Base-by-base conservation (phyloP, 1,140 invertebrate species). In the Nasonia longicornis region DNA sequence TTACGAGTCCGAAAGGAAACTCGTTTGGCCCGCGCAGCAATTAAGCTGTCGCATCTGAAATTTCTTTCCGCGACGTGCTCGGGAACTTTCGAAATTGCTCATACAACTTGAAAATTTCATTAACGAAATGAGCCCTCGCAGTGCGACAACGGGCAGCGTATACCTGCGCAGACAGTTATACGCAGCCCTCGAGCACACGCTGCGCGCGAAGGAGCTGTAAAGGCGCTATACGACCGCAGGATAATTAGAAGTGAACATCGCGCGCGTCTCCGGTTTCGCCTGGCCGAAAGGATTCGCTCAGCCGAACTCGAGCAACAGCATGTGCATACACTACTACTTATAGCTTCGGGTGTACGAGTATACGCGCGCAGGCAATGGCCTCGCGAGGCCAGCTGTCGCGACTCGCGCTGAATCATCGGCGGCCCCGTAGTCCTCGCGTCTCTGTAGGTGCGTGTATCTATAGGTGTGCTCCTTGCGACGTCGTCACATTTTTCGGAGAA, bases 371-470 rank as follows among this genome's bases (percentile, higher is more conserved):
- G 67, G 22, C 77, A 52, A 77, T 77, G 38, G 38, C 64, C 76
- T 58, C 67, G 26, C 67, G 45, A 69, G 67, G 45, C 42, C 67
- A 78, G 45, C 26, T 78, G 77, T 70, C 77, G 42, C 38, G 38
- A 48, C 29, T 48, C 77, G 45, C 63, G 31, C 71, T 79, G 77
- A 79, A 71, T 79, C 67, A 79, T 70, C 42, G 31, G 10, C 29
- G 45, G 38, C 66, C 63, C 63, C 48, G 73, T 6, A 26, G 48
- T 20, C 20, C 22, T 16, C 26, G 45, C 6, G 20, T 31, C 14
- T 72, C 2, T n/a, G n/a, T 29, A 52, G n/a, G 26, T 52, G n/a
- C 3, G 14, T 73, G n/a, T 12, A 42, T 42, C 8, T 42, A 11
- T 42, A 42, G 14, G 26, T 14, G 3, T 67, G 26, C 10, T 67